A percentile compares a stretch with the other conserved stretches of the same genome.
Conservation (phyloP, 2,113 vertebrate species). For the Ophiodon elongatus region DNA sequence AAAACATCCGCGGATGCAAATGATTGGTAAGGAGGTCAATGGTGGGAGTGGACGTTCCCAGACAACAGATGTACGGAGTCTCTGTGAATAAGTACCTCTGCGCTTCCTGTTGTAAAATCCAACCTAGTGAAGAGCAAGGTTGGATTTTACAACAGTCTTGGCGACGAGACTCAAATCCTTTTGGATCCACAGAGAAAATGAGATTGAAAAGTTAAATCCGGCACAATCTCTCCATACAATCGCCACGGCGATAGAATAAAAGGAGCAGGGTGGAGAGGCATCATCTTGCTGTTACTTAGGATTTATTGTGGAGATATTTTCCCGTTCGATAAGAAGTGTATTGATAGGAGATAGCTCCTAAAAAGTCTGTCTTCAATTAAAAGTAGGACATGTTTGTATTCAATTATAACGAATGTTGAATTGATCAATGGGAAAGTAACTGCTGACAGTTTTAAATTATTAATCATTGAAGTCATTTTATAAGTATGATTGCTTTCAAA, state of each 20-base stretch:
- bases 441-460: background rate
- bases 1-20: background rate
- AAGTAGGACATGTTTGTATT: background rate
- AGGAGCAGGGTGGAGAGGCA: background rate
- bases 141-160: background rate
- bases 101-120: conserved; percentile 9
- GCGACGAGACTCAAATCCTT: conserved; percentile 18
- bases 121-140: background rate
- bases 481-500: background rate
- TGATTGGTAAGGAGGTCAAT: background rate
- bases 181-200: background rate
- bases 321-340: conserved; percentile 24
- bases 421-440: background rate
- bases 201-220: conserved; percentile 14
- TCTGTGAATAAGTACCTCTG: conserved; percentile 15
- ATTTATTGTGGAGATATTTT: conserved; percentile 31
- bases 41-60: conserved; percentile 5
- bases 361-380: background rate
- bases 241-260: background rate
- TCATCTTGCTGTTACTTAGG: background rate
- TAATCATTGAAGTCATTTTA: too few species aligned
- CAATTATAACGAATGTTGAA: background rate
- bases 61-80: conserved; percentile 5
- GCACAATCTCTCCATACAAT: background rate
- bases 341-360: background rate